Conservation (phyloP, 2,113 vertebrate genomes). For the Cyprinodon variegatus region DNA sequence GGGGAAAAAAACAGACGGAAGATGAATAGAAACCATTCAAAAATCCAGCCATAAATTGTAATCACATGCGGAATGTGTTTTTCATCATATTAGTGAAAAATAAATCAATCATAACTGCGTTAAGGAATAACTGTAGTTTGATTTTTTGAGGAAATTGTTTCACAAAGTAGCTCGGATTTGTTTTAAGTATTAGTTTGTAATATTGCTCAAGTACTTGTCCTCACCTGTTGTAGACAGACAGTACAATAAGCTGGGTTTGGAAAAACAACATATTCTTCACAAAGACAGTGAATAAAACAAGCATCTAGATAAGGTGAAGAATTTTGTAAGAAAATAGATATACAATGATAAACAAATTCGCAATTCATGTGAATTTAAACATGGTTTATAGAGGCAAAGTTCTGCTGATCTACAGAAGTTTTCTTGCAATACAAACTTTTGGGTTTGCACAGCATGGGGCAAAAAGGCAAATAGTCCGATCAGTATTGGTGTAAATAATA, state of each 20-base stretch:
- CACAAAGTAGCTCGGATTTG: neutral
- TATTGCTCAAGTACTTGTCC: neutral
- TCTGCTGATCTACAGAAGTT: no score
- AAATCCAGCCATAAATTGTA: slow-evolving; percentile 64
- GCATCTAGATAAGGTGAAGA: neutral
- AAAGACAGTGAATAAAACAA: neutral
- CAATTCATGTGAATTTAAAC: no score
- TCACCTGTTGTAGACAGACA: neutral
- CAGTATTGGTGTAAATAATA: no score
- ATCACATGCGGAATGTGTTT: slow-evolving; percentile 58
- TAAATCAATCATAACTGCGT: slow-evolving; percentile 16
- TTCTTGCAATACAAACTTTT: no score
- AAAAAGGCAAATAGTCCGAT: no score
- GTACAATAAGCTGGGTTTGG: neutral
- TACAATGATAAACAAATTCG: no score
- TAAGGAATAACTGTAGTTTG: neutral
- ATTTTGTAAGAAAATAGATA: no score
- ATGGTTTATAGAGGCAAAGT: no score
- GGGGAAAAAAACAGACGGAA: slow-evolving; percentile 16
- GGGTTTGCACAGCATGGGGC: no score
- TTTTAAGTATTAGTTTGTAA: neutral
- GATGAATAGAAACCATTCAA: slow-evolving; percentile 59
- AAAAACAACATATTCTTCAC: neutral
- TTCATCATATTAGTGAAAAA: slow-evolving; percentile 35
- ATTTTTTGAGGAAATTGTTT: neutral